phyloP scores from a whole-genome alignment of 1,140 invertebrate species.

The Drosophila watanabei region DNA sequence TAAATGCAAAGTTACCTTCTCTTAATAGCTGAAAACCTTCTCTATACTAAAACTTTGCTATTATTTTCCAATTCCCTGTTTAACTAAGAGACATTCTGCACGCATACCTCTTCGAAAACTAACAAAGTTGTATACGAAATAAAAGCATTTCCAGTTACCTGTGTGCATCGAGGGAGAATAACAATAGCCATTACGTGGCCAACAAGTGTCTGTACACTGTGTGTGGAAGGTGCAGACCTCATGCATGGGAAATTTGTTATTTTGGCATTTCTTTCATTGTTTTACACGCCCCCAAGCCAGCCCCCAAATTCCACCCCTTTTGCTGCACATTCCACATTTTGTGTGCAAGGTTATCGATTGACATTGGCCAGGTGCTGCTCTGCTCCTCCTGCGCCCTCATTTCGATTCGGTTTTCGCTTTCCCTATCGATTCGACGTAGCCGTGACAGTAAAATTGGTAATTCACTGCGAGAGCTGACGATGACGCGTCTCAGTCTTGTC shows the following conservation, averaged over 20 bases:
- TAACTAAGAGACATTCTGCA: not conserved
- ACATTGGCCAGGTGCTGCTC: slow-evolving; percentile 68
- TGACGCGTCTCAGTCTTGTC: slow-evolving; percentile 17
- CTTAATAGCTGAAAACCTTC: not conserved
- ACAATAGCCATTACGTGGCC: slow-evolving; percentile 39
- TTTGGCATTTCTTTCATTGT: slow-evolving; percentile 36
- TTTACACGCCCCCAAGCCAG: not conserved
- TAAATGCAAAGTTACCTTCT: not conserved
- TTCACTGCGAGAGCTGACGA: slow-evolving; percentile 30
- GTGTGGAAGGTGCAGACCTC: not conserved
- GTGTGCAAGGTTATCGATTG: slow-evolving; percentile 68
- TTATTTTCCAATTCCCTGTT: not conserved
- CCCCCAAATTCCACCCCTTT: not conserved
- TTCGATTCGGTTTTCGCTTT: slow-evolving; percentile 55
- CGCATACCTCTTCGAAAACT: not conserved
- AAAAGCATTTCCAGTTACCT: not conserved
- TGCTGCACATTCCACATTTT: slow-evolving; percentile 35
- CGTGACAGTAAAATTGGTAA: slow-evolving; percentile 34
- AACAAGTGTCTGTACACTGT: slow-evolving; percentile 64
- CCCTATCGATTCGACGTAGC: slow-evolving; percentile 41
- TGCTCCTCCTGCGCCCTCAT: slow-evolving; percentile 9
- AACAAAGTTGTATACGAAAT: not conserved
- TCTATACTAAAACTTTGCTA: not conserved
- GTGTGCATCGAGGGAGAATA: slow-evolving; percentile 20
- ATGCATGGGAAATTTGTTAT: slow-evolving; percentile 40